These are phyloP conservation scores for Tachysurus fulvidraco DNA, from an alignment of 2,113 vertebrate species.

Conservation along the genomic window DNA sequence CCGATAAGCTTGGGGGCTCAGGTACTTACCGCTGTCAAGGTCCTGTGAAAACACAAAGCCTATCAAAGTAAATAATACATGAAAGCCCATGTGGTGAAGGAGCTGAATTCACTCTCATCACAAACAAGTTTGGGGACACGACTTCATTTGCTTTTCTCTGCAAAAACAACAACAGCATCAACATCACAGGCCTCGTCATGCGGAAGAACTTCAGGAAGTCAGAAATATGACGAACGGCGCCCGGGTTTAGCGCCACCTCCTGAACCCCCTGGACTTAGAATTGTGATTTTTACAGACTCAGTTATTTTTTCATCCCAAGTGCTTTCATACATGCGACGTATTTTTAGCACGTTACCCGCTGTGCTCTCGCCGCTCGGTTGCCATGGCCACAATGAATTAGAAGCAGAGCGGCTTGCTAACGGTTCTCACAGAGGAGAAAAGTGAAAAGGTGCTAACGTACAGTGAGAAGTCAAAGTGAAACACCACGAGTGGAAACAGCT, in stretches of 20 bases:
- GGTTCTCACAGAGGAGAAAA: constrained; percentile 56
- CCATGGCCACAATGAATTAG: constrained; percentile 69
- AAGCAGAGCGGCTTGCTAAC: constrained; percentile 54
- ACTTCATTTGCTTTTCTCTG: constrained; percentile 32
- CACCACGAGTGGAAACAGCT: constrained; percentile 27
- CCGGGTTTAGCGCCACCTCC: constrained; percentile 43
- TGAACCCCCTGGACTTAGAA: neutral
- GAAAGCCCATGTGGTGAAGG: neutral
- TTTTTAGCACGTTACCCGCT: constrained; percentile 64
- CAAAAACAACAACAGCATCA: neutral
- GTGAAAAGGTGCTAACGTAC: constrained; percentile 50
- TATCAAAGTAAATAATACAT: constrained; percentile 43
- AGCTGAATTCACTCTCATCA: constrained; percentile 56
- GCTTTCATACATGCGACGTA: constrained; percentile 54
- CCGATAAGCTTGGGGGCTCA: neutral
- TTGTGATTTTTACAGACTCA: constrained; percentile 13
- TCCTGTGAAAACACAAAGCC: constrained; percentile 43
- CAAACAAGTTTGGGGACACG: constrained; percentile 52
- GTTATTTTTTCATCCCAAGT: constrained; percentile 39
- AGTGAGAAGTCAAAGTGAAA: neutral
- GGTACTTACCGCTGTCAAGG: constrained; percentile 37
- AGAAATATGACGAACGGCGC: neutral
- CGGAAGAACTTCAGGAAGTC: constrained; percentile 23
- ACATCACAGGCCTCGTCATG: neutral
- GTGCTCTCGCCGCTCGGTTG: constrained; percentile 62